Percentiles rank a stretch among this genome's conserved stretches.
Conservation (phyloP, 2,113 vertebrate genomes). For the Fulmarus glacialis region DNA sequence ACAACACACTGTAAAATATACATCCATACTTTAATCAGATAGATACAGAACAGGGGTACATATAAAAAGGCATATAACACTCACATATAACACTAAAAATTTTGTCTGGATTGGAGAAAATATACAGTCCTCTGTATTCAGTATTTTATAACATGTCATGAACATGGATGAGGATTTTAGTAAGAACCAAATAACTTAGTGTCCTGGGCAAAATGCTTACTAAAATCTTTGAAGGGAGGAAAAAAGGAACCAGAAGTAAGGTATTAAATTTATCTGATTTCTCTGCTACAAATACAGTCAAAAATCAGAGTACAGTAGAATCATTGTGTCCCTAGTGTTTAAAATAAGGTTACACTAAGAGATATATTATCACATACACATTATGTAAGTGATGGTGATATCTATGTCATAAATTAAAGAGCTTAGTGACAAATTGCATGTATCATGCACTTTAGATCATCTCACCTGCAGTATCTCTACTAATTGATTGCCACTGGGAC, state of each 20-base stretch:
- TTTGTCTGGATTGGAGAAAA: background rate
- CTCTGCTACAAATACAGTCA: background rate
- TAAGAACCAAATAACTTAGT: background rate
- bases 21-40: background rate
- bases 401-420: background rate
- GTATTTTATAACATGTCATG: background rate
- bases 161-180: background rate
- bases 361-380: background rate
- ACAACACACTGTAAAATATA: background rate
- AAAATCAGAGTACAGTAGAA: background rate
- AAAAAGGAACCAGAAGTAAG: background rate
- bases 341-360: background rate
- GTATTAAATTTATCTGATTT: background rate
- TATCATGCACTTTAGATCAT: background rate
- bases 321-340: background rate
- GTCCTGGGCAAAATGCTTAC: background rate
- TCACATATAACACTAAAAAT: background rate
- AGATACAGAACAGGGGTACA: background rate
- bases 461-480: background rate
- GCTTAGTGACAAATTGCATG: background rate
- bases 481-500: background rate
- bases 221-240: background rate
- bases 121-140: background rate
- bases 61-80: background rate
- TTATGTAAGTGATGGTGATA: background rate